phyloP scores from a whole-genome alignment of 1,140 invertebrate species.

The Neomicropteryx cornuta region DNA sequence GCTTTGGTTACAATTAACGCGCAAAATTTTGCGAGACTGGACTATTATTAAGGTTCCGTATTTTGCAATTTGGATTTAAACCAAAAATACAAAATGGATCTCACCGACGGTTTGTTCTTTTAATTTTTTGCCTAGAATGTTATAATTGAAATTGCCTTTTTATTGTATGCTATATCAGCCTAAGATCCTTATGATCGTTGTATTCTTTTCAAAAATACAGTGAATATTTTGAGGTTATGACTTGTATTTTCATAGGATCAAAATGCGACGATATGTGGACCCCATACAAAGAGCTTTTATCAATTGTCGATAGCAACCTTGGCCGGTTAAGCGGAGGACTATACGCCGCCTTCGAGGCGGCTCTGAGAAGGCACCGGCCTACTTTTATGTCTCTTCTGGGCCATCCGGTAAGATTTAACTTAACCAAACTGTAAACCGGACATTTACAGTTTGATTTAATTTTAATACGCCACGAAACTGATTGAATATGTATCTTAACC shows the following conservation, averaged over 20 bases:
- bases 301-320: constrained; percentile 61
- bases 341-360: constrained; percentile 68
- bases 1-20: no score
- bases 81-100: no score
- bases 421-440: constrained; percentile 3
- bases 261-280: constrained; percentile 75
- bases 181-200: no score
- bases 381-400: constrained; percentile 80
- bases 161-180: no score
- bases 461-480: constrained; percentile 6
- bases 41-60: no score
- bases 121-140: no score
- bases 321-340: constrained; percentile 48
- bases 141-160: no score
- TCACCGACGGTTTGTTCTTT: no score
- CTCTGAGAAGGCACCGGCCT: constrained; percentile 70
- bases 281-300: constrained; percentile 71
- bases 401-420: constrained; percentile 67
- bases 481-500: constrained; percentile 7
- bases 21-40: no score
- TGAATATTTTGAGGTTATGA: no score
- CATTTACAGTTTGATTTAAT: constrained; percentile 8
- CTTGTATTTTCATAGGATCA: constrained; percentile 23
- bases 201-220: no score
- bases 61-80: no score